These are phyloP conservation scores for Wiebesia pumilae DNA, from an alignment of 1,140 invertebrate species.

Conservation along the genomic window DNA sequence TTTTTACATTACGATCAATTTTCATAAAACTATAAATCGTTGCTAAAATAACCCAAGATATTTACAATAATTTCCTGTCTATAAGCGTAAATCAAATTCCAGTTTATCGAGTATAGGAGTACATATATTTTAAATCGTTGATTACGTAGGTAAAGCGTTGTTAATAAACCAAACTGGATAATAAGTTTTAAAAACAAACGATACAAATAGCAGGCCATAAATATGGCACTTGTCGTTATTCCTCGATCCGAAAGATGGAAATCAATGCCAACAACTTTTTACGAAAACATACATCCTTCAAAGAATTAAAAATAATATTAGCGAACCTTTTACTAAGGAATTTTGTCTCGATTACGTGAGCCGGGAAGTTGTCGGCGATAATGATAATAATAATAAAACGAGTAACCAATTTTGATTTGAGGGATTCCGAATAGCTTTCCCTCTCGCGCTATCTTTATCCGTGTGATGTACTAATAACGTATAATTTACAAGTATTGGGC, in stretches of 20 bases:
- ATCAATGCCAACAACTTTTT: not conserved
- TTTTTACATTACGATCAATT: too few relatives aligned
- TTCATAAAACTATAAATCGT: too few relatives aligned
- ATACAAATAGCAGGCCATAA: not conserved
- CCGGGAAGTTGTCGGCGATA: not conserved
- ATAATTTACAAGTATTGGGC: not conserved
- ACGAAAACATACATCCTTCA: not conserved
- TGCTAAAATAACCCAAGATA: too few relatives aligned
- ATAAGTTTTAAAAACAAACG: too few relatives aligned
- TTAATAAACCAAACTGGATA: not conserved
- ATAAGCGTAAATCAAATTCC: not conserved
- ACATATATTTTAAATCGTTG: not conserved
- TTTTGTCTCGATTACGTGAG: not conserved
- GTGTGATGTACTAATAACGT: not conserved
- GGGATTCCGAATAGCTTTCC: constrained; percentile 8
- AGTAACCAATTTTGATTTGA: not conserved
- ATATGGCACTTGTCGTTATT: not conserved
- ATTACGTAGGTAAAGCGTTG: not conserved
- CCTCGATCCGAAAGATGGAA: not conserved
- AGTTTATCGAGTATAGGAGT: not conserved
- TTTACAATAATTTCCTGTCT: too few relatives aligned
- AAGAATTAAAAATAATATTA: not conserved
- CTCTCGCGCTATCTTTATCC: constrained; percentile 23
- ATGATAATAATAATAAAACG: constrained; percentile 33
- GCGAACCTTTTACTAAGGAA: not conserved